Conservation (phyloP, 2,888 invertebrate genomes). For the Standfussiana lucernea region DNA sequence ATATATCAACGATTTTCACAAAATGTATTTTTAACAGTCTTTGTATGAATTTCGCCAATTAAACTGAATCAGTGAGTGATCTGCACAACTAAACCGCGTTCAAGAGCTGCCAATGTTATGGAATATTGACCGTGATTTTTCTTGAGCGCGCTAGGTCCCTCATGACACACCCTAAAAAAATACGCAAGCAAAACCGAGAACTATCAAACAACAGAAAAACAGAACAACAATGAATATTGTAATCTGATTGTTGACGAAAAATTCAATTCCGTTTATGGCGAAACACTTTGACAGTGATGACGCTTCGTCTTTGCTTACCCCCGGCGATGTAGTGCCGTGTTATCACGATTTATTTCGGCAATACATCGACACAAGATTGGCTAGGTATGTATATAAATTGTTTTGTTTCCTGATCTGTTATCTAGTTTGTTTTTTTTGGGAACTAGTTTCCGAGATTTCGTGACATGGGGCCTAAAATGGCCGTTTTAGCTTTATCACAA, state of each 20-base stretch:
- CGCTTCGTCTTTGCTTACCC: constrained; percentile 17
- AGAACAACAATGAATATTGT: constrained; percentile 44
- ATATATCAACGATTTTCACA: too few relatives aligned
- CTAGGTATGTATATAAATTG: constrained; percentile 29
- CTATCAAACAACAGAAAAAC: not conserved
- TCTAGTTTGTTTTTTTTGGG: constrained; percentile 2
- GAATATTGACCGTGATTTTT: too few relatives aligned
- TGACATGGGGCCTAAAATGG: not conserved
- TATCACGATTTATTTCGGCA: constrained; percentile 43
- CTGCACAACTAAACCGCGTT: too few relatives aligned
- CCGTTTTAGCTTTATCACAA: too few relatives aligned
- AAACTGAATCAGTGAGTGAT: too few relatives aligned
- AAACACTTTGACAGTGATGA: constrained; percentile 51
- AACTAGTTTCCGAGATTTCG: not conserved
- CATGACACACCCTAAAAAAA: not conserved
- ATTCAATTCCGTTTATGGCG: constrained; percentile 72
- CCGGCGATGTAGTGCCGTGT: constrained; percentile 11
- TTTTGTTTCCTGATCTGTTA: constrained; percentile 40
- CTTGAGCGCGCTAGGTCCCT: too few relatives aligned
- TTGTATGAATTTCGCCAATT: too few relatives aligned
- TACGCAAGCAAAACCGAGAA: constrained; percentile 25
- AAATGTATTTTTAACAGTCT: too few relatives aligned
- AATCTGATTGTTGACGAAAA: constrained; percentile 69
- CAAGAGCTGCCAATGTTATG: too few relatives aligned
- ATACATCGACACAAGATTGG: constrained; percentile 34